Conservation (phyloP, 2,113 vertebrate genomes). For the Galeopterus variegatus region DNA sequence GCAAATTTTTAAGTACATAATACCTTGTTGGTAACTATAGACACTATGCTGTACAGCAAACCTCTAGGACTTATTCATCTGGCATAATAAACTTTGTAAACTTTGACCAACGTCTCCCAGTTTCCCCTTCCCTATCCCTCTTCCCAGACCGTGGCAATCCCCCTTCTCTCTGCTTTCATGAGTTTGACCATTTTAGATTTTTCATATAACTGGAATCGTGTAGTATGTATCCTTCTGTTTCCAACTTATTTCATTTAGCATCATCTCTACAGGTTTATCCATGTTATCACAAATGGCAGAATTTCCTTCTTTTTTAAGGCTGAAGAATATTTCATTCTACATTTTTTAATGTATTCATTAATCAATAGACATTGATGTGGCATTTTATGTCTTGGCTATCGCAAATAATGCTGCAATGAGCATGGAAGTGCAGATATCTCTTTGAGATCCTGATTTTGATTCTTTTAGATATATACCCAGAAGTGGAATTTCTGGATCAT, state of each 20-base stretch:
- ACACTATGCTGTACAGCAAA: rapidly evolving
- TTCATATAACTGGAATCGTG: not conserved
- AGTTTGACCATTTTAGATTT: not conserved
- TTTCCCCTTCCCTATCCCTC: not conserved
- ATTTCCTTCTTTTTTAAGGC: too few relatives aligned
- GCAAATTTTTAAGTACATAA: not conserved
- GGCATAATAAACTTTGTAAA: not conserved
- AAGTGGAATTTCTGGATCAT: not conserved
- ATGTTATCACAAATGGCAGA: not conserved
- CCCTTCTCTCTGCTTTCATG: not conserved
- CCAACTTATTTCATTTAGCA: not conserved
- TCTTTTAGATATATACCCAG: not conserved
- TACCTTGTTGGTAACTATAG: not conserved
- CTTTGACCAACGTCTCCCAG: not conserved
- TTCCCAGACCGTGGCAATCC: not conserved
- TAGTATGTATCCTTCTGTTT: not conserved
- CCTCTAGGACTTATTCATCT: not conserved
- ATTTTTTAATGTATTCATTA: not conserved
- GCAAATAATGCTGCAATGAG: not conserved
- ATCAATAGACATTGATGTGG: too few relatives aligned
- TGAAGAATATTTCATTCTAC: not conserved
- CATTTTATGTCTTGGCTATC: not conserved
- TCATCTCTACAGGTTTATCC: not conserved
- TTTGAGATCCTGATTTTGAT: not conserved
- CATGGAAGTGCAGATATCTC: too few relatives aligned